A percentile compares a stretch with the other conserved stretches of the same genome.
Evolutionary conservation across 2,113 vertebrate genomes (phyloP).

Genomic region (Rhinichthys klamathensis): DNA sequence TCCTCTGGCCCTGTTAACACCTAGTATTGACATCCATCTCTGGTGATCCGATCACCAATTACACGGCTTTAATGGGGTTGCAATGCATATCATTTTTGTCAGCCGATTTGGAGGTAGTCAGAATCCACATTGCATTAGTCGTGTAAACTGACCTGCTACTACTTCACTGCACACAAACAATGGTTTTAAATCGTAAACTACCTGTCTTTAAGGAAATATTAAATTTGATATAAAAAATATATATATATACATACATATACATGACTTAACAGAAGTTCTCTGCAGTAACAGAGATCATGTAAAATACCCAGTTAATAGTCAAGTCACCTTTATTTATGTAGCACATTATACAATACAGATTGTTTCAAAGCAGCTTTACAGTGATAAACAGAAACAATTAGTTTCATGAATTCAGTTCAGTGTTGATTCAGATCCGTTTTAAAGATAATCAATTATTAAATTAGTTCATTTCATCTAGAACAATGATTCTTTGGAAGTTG

Average conservation of each 20-base stretch:
- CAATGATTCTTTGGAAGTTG: background rate
- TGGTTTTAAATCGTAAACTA: background rate
- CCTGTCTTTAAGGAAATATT: no score
- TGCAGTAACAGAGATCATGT: background rate
- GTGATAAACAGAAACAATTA: no score
- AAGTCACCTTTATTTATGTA: no score
- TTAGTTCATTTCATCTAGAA: background rate
- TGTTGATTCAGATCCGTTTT: no score
- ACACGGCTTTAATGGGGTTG: background rate
- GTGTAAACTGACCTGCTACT: background rate
- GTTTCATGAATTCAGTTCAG: no score
- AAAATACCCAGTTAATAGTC: background rate
- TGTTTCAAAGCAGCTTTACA: no score
- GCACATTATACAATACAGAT: no score
- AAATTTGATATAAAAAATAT: no score
- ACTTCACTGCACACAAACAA: background rate
- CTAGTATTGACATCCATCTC: slow-evolving; percentile 55
- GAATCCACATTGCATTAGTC: background rate
- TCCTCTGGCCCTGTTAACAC: slow-evolving; percentile 43
- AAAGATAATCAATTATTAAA: no score
- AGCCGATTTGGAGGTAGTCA: background rate
- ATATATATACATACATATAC: background rate
- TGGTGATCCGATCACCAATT: background rate
- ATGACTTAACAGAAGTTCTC: background rate
- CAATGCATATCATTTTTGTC: background rate